Base-by-base conservation (phyloP, 2,113 vertebrate species). In the Gymnocephalus cernua region DNA sequence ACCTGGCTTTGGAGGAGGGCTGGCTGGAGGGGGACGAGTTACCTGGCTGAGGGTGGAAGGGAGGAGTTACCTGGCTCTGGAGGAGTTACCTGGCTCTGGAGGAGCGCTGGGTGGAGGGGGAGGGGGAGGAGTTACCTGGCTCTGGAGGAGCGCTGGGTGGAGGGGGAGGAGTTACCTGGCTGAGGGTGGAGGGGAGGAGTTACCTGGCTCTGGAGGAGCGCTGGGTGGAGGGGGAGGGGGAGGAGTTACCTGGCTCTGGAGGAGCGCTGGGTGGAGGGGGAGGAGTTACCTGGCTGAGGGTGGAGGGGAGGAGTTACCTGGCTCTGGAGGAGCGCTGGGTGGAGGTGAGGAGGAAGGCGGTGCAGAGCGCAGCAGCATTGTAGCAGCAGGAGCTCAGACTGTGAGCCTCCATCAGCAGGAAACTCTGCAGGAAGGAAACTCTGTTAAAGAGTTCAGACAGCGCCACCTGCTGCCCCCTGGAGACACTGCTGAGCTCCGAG, bases 391-490 rank as follows among this genome's bases (percentile, higher is more conserved):
- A 96, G 88, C 93, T 94, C 50, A 96, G 83, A 2, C 94, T 95
- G 78, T 95, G 93, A 0, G 95, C 91, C 77, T 96, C 96, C 14
- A 94, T 92, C 90, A 96, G 79, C 61, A 96, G 88, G 86, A 96
- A 96, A 44, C 86, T 95, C 72, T 96, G 96, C 77, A 96, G 89
- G 87, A 95, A 96, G 48, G 95, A 88, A 2, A 96, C 91, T 14
- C 95, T 92, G 90, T 93, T 93, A 59, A 96, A 96, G 82, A 96
- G 95, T 61, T 96, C 95, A 0, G 95, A 94, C 74, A 96, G 94
- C 9, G 89, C 91, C 81, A 95, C 88, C 77, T 95, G 95, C 90
- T 96, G 96, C 73, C 95, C 92, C 35, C 70, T 90, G 12, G 95
- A 95, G 1, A 89, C 91, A 12, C 89, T 86, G 83, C 90, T 94